Evolutionary conservation across 1,140 invertebrate genomes (phyloP).

Genomic region (Oncopodura yosiiana): DNA sequence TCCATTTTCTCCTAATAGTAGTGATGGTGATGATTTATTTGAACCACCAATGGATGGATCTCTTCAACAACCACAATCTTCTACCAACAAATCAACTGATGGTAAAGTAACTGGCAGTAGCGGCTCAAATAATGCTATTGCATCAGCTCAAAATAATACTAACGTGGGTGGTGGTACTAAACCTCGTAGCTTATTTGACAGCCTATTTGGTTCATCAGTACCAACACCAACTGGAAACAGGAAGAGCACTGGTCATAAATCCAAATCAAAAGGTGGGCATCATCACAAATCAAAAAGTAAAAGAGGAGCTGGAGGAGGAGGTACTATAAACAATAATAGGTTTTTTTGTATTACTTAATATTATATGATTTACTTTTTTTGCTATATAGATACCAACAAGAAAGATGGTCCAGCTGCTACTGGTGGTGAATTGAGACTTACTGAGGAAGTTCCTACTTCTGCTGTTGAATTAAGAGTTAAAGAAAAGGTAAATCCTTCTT

Average conservation of each 20-base stretch:
- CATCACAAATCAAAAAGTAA: slow-evolving; percentile 23
- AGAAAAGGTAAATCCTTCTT: slow-evolving; percentile 80
- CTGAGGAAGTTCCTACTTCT: slow-evolving; percentile 77
- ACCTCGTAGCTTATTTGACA: slow-evolving; percentile 48
- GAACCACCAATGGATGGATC: slow-evolving; percentile 53
- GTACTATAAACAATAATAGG: not conserved
- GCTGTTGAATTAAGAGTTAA: slow-evolving; percentile 92
- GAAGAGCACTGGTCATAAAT: slow-evolving; percentile 14
- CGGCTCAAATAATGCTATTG: not conserved
- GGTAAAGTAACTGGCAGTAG: slow-evolving; percentile 26
- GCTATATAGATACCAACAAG: slow-evolving; percentile 13
- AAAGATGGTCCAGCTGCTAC: slow-evolving; percentile 30
- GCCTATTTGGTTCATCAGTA: slow-evolving; percentile 30
- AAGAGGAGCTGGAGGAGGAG: slow-evolving; percentile 6
- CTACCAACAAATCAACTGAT: slow-evolving; percentile 42
- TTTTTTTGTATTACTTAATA: not conserved
- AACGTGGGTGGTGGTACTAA: slow-evolving; percentile 70
- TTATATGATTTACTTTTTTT: not conserved
- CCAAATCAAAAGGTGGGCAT: slow-evolving; percentile 13
- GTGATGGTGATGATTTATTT: slow-evolving; percentile 73
- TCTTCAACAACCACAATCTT: slow-evolving; percentile 36
- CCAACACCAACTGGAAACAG: not conserved
- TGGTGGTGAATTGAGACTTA: slow-evolving; percentile 33
- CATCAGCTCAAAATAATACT: slow-evolving; percentile 14
- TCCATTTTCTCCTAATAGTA: slow-evolving; percentile 73